phyloP scores from a whole-genome alignment of 1,140 invertebrate species.

The Stegodyphus dumicola region DNA sequence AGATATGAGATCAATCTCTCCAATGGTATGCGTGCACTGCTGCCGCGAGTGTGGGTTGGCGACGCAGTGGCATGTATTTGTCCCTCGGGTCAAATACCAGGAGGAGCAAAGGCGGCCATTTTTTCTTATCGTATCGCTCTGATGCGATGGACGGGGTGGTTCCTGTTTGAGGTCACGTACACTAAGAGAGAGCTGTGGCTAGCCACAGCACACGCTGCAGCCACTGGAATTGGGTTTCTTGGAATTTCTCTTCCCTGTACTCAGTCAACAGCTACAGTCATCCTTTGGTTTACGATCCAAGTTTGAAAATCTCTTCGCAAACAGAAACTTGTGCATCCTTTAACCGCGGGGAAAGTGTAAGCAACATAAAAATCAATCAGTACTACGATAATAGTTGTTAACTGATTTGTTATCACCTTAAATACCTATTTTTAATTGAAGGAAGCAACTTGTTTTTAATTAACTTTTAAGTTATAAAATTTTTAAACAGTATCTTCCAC shows the following conservation, averaged over 20 bases:
- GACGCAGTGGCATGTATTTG: neutral
- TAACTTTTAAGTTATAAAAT: too few species aligned
- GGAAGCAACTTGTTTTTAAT: too few species aligned
- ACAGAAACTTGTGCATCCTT: too few species aligned
- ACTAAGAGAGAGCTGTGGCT: neutral
- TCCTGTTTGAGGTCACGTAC: slow-evolving; percentile 36
- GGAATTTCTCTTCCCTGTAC: neutral
- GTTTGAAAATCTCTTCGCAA: too few species aligned
- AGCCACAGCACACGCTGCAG: neutral
- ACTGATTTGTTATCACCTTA: too few species aligned
- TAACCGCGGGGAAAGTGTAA: too few species aligned
- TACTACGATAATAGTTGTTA: too few species aligned
- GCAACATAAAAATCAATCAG: too few species aligned
- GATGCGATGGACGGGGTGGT: slow-evolving; percentile 8
- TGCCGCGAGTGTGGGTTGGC: neutral
- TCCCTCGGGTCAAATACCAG: slow-evolving; percentile 27
- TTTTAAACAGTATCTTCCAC: too few species aligned
- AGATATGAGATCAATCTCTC: neutral
- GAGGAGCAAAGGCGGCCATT: slow-evolving; percentile 9
- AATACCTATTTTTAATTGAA: too few species aligned
- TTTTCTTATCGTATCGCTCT: neutral
- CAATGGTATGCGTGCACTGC: neutral
- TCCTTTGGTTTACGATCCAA: neutral
- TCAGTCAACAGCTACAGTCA: neutral
- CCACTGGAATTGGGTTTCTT: neutral